Evolutionary conservation across 2,113 vertebrate genomes (phyloP).

Genomic region (Strigops habroptila): DNA sequence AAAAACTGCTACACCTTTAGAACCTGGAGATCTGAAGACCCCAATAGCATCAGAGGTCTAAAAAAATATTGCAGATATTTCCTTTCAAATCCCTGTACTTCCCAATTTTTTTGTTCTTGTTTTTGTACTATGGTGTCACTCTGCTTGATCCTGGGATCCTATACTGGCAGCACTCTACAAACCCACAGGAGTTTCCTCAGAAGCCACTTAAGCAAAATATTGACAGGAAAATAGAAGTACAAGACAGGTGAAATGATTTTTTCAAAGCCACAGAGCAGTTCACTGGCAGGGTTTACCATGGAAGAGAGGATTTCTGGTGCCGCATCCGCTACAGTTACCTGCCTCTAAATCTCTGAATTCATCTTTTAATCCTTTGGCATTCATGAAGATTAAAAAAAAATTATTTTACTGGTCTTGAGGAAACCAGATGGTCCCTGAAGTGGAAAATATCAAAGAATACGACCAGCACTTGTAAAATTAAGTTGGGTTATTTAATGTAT

Average conservation of each 20-base stretch:
- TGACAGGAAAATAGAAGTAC: neutral
- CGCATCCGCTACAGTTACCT: neutral
- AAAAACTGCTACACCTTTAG: neutral
- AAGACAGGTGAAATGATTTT: conserved; percentile 25
- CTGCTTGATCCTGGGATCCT: neutral
- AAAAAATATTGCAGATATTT: neutral
- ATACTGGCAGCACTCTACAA: neutral
- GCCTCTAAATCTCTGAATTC: conserved; percentile 12
- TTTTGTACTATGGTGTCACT: neutral
- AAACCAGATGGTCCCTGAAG: neutral
- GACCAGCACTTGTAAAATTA: conserved; percentile 16
- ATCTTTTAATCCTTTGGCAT: conserved; percentile 20
- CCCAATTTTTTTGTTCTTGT: neutral
- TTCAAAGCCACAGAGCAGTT: conserved; percentile 8
- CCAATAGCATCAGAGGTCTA: neutral
- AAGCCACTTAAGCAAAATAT: conserved; percentile 12
- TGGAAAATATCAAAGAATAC: neutral
- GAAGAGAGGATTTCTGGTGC: neutral
- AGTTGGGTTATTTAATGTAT: neutral
- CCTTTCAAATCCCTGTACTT: neutral
- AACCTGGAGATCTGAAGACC: neutral
- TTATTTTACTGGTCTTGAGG: neutral
- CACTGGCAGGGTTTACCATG: neutral
- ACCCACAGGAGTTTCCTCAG: neutral
- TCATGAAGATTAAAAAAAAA: neutral